Conservation (phyloP, 2,888 invertebrate species). For the Polymixis lichenea region DNA sequence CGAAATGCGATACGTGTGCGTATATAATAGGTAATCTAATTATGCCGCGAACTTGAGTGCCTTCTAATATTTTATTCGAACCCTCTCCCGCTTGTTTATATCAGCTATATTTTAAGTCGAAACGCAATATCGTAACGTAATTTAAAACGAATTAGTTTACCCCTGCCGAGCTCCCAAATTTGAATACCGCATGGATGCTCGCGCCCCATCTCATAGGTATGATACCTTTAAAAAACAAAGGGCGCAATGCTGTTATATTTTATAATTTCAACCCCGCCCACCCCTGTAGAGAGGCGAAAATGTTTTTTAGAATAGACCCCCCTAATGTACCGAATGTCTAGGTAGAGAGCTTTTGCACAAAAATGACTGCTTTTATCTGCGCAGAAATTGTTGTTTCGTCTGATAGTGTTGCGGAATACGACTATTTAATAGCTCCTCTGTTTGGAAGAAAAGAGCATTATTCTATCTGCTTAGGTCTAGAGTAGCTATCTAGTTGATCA, state of each 20-base stretch:
- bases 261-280: constrained; percentile 82
- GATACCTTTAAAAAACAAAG: constrained; percentile 86
- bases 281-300: constrained; percentile 73
- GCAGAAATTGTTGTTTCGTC: constrained; percentile 77
- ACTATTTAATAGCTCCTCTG: constrained; percentile 60
- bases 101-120: constrained; percentile 86
- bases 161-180: constrained; percentile 86
- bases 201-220: constrained; percentile 83
- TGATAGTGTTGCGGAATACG: constrained; percentile 78
- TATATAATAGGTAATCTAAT: constrained; percentile 81
- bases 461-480: constrained; percentile 34
- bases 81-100: constrained; percentile 86
- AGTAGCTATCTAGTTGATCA: constrained; percentile 33
- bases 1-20: constrained; percentile 67
- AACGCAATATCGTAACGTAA: constrained; percentile 90
- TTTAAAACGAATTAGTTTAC: constrained; percentile 90
- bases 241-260: constrained; percentile 84
- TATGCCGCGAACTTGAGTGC: constrained; percentile 73
- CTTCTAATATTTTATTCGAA: constrained; percentile 82
- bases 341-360: constrained; percentile 80
- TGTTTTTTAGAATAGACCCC: constrained; percentile 84
- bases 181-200: constrained; percentile 86
- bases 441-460: constrained; percentile 51
- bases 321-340: constrained; percentile 84
- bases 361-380: constrained; percentile 81